Percentiles rank a stretch among this genome's conserved stretches.
Evolutionary conservation across 2,113 vertebrate genomes (phyloP).

Genomic region (Herpetotheres cachinnans): DNA sequence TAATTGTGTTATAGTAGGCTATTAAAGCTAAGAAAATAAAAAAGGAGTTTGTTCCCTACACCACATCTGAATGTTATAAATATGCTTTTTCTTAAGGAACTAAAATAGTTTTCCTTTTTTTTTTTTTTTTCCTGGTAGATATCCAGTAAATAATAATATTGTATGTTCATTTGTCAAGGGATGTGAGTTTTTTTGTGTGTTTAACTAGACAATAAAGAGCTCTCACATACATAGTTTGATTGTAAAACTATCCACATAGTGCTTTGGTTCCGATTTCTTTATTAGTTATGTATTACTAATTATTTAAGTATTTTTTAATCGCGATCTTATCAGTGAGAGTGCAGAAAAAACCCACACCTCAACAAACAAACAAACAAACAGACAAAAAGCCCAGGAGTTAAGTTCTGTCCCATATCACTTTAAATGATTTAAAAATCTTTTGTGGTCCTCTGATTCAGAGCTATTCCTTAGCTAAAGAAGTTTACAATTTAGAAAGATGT

Average conservation of each 20-base stretch:
- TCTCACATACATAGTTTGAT: not conserved
- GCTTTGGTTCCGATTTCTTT: not conserved
- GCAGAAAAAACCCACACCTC: accelerated
- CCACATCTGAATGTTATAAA: not conserved
- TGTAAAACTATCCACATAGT: not conserved
- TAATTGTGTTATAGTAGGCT: not conserved
- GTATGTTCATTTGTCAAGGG: not conserved
- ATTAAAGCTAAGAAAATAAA: not conserved
- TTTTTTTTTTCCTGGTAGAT: not conserved
- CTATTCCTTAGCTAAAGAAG: not conserved
- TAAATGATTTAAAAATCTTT: not conserved
- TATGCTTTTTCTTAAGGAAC: not conserved
- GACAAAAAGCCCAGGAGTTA: not conserved
- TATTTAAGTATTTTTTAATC: not conserved
- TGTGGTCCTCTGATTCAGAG: not conserved
- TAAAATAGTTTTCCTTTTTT: not conserved
- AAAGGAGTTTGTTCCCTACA: not conserved
- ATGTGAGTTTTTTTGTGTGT: not conserved
- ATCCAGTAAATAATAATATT: not conserved
- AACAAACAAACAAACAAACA: not conserved
- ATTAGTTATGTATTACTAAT: not conserved
- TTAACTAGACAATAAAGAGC: not conserved
- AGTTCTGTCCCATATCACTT: not conserved
- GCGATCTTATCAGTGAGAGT: not conserved
- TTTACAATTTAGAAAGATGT: not conserved